These are phyloP conservation scores for Hirtodrosophila trivittata DNA, from an alignment of 2,888 invertebrate genomes.

Conservation along the genomic window DNA sequence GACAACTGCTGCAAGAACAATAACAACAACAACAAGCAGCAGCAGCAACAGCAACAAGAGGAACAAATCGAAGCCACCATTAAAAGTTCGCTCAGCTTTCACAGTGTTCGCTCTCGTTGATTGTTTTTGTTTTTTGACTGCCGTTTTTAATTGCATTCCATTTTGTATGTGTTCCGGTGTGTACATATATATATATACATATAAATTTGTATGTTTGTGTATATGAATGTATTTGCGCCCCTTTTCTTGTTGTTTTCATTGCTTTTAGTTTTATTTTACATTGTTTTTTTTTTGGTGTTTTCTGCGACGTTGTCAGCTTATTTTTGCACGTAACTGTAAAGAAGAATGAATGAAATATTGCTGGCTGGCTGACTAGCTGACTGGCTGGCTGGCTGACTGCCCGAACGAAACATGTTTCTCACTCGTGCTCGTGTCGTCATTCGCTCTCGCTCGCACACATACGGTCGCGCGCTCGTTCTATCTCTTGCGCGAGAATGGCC, in stretches of 20 bases:
- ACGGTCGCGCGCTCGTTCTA: background rate
- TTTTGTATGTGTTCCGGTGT: constrained; percentile 57
- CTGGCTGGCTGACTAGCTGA: constrained; percentile 35
- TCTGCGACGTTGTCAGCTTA: constrained; percentile 39
- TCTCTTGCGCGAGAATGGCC: constrained; percentile 16
- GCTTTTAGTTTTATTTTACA: constrained; percentile 17
- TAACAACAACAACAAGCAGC: constrained; percentile 56
- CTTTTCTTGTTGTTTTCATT: constrained; percentile 21
- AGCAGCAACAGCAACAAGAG: constrained; percentile 28
- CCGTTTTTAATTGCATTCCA: constrained; percentile 79
- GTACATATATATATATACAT: constrained; percentile 12
- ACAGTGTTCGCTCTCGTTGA: constrained; percentile 18
- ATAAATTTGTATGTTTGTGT: constrained; percentile 21
- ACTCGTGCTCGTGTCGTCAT: background rate
- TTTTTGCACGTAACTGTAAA: constrained; percentile 31
- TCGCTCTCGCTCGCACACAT: constrained; percentile 3
- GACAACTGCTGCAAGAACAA: constrained; percentile 48
- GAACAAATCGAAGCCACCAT: constrained; percentile 76
- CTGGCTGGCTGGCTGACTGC: constrained; percentile 41
- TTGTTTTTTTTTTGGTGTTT: constrained; percentile 25
- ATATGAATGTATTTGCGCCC: constrained; percentile 51
- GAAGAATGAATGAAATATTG: constrained; percentile 63
- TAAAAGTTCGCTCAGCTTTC: constrained; percentile 60
- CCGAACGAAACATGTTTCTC: constrained; percentile 52
- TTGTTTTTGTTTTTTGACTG: constrained; percentile 67